Conservation (phyloP, 1,140 invertebrate species). For the Brachionus asplanchnoidis region DNA sequence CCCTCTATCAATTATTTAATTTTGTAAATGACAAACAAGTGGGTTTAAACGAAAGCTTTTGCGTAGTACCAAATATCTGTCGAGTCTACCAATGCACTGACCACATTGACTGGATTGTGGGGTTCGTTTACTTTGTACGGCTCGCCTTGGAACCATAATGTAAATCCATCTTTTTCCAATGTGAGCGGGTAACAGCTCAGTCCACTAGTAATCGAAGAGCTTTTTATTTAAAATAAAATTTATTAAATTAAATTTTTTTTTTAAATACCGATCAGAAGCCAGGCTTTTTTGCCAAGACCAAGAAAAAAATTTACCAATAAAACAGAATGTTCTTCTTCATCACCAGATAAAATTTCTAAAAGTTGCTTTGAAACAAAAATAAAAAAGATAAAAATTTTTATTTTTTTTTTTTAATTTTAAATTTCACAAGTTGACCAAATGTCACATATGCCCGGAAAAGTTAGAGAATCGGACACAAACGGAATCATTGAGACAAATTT, state of each 20-base stretch:
- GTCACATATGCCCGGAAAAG: conserved; percentile 62
- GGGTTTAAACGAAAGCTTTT: no score
- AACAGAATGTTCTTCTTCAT: conserved; percentile 74
- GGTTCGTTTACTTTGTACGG: conserved; percentile 44
- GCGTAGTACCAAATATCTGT: conserved; percentile 66
- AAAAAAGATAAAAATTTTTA: background rate
- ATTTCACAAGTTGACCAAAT: conserved; percentile 68
- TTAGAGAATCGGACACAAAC: conserved; percentile 58
- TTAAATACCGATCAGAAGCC: conserved; percentile 65
- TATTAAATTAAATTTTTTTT: background rate
- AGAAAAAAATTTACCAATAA: conserved; percentile 74
- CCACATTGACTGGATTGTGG: conserved; percentile 70
- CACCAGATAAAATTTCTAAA: conserved; percentile 69
- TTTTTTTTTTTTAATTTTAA: conserved; percentile 55
- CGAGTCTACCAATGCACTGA: conserved; percentile 62
- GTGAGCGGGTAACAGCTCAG: conserved; percentile 17
- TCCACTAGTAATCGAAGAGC: background rate
- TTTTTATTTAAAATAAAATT: background rate
- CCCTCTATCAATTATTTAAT: no score
- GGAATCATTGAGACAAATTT: conserved; percentile 65
- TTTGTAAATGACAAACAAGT: no score
- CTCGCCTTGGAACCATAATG: conserved; percentile 56
- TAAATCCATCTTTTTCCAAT: background rate
- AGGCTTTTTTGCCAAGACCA: conserved; percentile 66
- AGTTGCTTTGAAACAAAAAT: conserved; percentile 66